Conservation (phyloP, 1,140 invertebrate genomes). For the silkworm (Bombyx mori) region ASM3026992v2 NC_085127.1:169501-170000, state of each 20-base stretch:
- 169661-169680: not conserved
- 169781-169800: constrained; percentile 34
- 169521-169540: no score
- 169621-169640: no score
- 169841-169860: constrained; percentile 15
- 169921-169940: not conserved
- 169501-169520: no score
- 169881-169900: constrained; percentile 19
- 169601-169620: no score
- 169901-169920: constrained; percentile 13
- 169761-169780: constrained; percentile 27
- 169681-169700: not conserved
- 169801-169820: constrained; percentile 31
- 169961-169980: not conserved
- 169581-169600: no score
- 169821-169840: constrained; percentile 14
- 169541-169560: no score
- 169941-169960: not conserved
- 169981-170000: not conserved
- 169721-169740: constrained; percentile 6
- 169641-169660: no score
- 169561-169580: no score
- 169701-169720: not conserved
- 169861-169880: constrained; percentile 16
- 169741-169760: constrained; percentile 18